Conservation (phyloP, 2,113 vertebrate genomes). For the Delphinus delphis region DNA sequence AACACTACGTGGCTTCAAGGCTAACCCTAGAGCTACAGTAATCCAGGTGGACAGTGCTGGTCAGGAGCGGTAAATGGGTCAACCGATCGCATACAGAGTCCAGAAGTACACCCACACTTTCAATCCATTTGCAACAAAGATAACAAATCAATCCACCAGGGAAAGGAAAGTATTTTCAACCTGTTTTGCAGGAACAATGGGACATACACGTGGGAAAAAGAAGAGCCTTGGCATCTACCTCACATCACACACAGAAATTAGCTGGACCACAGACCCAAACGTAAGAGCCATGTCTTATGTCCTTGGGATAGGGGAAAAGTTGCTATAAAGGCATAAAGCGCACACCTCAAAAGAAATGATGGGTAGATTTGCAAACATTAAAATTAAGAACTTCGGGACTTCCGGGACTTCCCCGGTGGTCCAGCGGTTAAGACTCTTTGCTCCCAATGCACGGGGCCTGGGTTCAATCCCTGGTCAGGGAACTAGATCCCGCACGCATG, state of each 20-base stretch:
- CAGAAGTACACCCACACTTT: too few relatives aligned
- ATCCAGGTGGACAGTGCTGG: too few relatives aligned
- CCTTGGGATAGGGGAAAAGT: background rate
- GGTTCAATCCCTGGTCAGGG: too few relatives aligned
- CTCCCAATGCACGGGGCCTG: too few relatives aligned
- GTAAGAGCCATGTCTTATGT: background rate
- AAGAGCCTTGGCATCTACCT: too few relatives aligned
- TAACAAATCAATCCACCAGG: too few relatives aligned
- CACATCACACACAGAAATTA: rapidly evolving
- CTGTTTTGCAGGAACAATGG: background rate
- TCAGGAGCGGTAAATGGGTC: background rate
- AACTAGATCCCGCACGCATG: too few relatives aligned
- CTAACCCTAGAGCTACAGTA: too few relatives aligned
- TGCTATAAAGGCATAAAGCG: background rate
- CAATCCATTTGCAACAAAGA: background rate
- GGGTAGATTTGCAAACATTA: background rate
- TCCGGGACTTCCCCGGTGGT: too few relatives aligned
- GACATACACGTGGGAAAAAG: rapidly evolving
- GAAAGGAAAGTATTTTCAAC: background rate
- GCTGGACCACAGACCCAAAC: background rate
- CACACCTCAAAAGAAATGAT: background rate
- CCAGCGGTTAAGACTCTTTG: too few relatives aligned
- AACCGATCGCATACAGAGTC: background rate
- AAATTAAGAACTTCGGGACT: background rate
- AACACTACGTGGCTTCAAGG: too few relatives aligned